Base-by-base conservation (phyloP, 2,888 invertebrate genomes). In the Keiferia lycopersicella region DNA sequence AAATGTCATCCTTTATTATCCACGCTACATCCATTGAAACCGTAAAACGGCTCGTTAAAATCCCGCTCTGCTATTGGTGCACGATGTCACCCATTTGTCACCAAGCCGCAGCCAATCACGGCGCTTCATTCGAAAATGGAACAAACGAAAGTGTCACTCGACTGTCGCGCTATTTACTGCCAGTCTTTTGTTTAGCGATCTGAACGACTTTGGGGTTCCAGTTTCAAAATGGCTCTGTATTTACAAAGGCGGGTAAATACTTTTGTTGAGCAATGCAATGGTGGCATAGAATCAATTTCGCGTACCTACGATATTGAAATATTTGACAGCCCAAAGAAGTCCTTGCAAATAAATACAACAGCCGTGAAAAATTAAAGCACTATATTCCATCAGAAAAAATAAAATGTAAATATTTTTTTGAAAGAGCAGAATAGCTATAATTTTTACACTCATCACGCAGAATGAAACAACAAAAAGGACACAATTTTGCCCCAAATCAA, bases 61-160 rank as follows among this genome's bases (percentile, higher is more conserved):
- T 69, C 68, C 73, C 53, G 71, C 63, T 34, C 68, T 73, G 73
- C 70, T 67, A 88, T 91, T 91, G 90, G 91, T 70, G 71, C 76
- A 64, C 68, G 81, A 81, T 91, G 91, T 91, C 91, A 87, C 86
- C 85, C 88, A 86, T 89, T 91, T 91, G 91, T 91, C 91, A 91
- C 90, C 91, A 91, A 90, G 77, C 78, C 64, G 69, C 80, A 65
- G 68, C 91, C 91, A 90, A 91, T 90, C 74, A 74, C 74, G 72
- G 67, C 66, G 73, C 74, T 34, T 69, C 64, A 64, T 79, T 86
- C 70, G 78, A 81, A 84, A 85, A 77, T 88, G 88, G 89, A 87
- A 86, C 81, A 74, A 14, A 11, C 26, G 26, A 53, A 20, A 22
- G 22, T 34, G 34, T 34, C 56, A 56, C n/a, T 56, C 77, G 74